Evolutionary conservation across 2,888 invertebrate genomes (phyloP).

Genomic region (Synergus gifuensis): DNA sequence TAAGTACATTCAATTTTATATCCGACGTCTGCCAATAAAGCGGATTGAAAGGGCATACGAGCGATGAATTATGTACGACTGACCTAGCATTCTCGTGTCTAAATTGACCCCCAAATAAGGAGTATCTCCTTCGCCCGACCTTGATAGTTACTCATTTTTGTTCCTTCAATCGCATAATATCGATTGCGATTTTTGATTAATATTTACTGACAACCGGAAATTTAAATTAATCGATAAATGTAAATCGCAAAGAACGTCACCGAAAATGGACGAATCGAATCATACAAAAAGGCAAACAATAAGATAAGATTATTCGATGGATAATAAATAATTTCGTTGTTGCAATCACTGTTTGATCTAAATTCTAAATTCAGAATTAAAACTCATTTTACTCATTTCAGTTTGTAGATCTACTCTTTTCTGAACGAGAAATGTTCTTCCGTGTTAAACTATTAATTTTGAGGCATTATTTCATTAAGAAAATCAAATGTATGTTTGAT

Average conservation of each 20-base stretch:
- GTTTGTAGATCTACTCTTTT: no score
- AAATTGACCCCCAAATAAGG: conserved; percentile 35
- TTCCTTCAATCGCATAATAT: background rate
- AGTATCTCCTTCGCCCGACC: conserved; percentile 1
- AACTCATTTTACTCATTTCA: no score
- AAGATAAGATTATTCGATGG: background rate
- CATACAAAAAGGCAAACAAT: background rate
- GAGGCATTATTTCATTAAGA: background rate
- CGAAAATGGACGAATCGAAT: background rate
- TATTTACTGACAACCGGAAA: background rate
- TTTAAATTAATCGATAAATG: background rate
- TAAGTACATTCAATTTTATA: conserved; percentile 19
- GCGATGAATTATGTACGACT: conserved; percentile 37
- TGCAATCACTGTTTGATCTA: no score
- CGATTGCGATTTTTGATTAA: conserved; percentile 17
- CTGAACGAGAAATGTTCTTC: no score
- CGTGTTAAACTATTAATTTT: no score
- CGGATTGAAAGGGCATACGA: conserved; percentile 12
- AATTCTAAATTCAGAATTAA: no score
- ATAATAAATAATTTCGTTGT: background rate
- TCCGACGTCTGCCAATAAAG: conserved; percentile 15
- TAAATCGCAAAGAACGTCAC: background rate
- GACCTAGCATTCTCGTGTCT: conserved; percentile 26
- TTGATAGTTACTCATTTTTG: background rate
- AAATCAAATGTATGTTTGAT: background rate